Evolutionary conservation across 1,140 invertebrate genomes (phyloP).

Genomic region (Drosophila tsacasi): DNA sequence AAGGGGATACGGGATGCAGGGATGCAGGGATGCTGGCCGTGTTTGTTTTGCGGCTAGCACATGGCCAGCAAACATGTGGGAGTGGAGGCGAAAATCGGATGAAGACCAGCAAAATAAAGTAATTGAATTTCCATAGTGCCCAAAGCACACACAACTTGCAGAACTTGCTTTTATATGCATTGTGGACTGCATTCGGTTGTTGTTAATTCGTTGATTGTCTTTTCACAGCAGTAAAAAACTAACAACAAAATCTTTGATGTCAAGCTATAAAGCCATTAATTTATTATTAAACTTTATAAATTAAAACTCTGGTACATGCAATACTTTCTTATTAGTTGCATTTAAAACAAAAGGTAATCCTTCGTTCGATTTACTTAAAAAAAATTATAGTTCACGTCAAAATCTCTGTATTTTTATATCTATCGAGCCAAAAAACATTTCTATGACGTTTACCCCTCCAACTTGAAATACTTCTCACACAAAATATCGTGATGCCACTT

Average conservation of each 20-base stretch:
- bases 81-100: constrained; percentile 28
- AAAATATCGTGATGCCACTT: not conserved
- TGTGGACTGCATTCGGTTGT: constrained; percentile 18
- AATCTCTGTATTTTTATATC: no score
- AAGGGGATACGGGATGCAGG: not conserved
- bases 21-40: not conserved
- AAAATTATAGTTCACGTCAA: no score
- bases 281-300: not conserved
- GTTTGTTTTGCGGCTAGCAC: constrained; percentile 63
- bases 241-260: not conserved
- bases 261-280: not conserved
- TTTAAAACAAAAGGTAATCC: no score
- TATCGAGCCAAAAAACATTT: not conserved
- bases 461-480: not conserved
- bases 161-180: constrained; percentile 20
- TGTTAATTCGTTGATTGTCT: constrained; percentile 36
- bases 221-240: not conserved
- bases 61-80: constrained; percentile 50
- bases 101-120: constrained; percentile 62
- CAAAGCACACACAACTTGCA: constrained; percentile 28
- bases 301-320: not conserved
- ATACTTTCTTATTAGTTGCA: no score
- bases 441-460: not conserved
- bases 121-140: constrained; percentile 75
- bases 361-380: no score